Evolutionary conservation across 1,140 invertebrate species (phyloP), one percentile per base, ranked within the genome.

Genomic region (Eciton burchellii): DNA sequence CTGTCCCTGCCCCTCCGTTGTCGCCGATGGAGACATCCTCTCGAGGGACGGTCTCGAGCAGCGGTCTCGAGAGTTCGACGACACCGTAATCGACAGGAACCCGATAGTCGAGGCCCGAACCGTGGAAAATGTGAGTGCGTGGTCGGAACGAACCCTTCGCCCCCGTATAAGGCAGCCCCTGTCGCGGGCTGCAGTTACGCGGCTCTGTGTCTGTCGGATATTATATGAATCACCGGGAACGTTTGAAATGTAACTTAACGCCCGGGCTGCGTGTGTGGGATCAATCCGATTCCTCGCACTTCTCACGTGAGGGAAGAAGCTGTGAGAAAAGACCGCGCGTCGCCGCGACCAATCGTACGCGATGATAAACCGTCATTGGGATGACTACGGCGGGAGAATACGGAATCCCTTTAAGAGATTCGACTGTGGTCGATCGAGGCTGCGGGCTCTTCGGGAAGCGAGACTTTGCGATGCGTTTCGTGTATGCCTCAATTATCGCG

Each of bases 101-200:
- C 56, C 52, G 82, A 41, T 74, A 29, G 45, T 6, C 56, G 47
- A 56, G 47, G 3, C 21, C 26, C 11, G 49, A 35, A 71, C 54
- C 83, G 62, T 82, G 83, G 84, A 85, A 85, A 85, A 74, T 85
- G 59, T 49, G 49, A 43, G 62, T 43, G 24, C 47, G 72, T 74
- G 72, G 41, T 74, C 72, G 73, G 45, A 54, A 76, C 45, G 16
- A 45, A 45, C 62, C 74, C 63, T 79, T 70, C 52, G 63, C 35
- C 43, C 74, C 52, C 56, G 11, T 21, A 19, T 24, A 35, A 54
- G 8, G 35, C 49, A 14, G 16, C 21, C 29, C 16, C 45, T 21
- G 62, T 14, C 29, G 74, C 1, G 2, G n/a, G 60, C 43, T 24
- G 43, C 41, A 68, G 21, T 56, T 68, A 77, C 19, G 21, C 35